Evolutionary conservation across 2,888 invertebrate species (phyloP).

Genomic region (Electrophaes corylata): DNA sequence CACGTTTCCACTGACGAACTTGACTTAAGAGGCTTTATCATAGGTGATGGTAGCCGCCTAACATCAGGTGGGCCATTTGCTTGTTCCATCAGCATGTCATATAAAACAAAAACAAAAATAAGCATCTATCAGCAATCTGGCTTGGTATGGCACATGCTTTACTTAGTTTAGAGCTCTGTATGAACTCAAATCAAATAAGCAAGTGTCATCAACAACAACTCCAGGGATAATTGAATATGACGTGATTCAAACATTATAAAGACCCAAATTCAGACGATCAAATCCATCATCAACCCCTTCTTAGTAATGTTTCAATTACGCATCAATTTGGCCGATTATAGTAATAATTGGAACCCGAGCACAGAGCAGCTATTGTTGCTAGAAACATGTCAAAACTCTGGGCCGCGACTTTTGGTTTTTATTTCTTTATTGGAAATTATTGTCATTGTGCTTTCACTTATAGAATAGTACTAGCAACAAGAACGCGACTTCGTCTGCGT

Average conservation of each 20-base stretch:
- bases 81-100: too few species aligned
- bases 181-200: background rate
- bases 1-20: too few species aligned
- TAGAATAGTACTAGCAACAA: too few species aligned
- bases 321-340: constrained; percentile 25
- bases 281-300: constrained; percentile 12
- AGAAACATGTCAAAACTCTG: background rate
- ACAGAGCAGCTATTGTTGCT: constrained; percentile 12
- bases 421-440: too few species aligned
- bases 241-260: background rate
- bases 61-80: too few species aligned
- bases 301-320: constrained; percentile 20
- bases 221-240: background rate
- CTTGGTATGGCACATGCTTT: background rate
- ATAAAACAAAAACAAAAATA: too few species aligned
- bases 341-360: constrained; percentile 25
- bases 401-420: constrained; percentile 4
- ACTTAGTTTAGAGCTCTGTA: background rate
- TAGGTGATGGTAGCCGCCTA: too few species aligned
- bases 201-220: background rate
- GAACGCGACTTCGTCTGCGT: too few species aligned
- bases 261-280: background rate
- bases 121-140: too few species aligned
- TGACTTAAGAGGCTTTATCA: too few species aligned
- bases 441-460: too few species aligned